Evolutionary conservation across 2,113 vertebrate species (phyloP).

Genomic region (Campylomormyrus numenius): DNA sequence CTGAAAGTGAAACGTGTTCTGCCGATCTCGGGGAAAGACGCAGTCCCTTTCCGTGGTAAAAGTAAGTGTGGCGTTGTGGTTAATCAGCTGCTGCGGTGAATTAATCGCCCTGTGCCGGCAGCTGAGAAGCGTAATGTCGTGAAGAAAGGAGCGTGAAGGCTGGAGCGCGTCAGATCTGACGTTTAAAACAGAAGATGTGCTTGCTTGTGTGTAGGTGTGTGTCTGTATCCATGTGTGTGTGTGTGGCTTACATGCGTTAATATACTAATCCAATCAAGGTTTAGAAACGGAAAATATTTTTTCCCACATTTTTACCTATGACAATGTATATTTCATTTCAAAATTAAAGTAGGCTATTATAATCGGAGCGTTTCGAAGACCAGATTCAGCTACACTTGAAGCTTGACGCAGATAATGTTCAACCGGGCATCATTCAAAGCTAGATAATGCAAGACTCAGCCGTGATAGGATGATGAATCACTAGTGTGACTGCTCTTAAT

Average conservation of each 20-base stretch:
- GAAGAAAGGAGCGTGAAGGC: background rate
- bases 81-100: background rate
- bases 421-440: background rate
- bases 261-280: background rate
- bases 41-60: constrained; percentile 14
- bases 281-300: background rate
- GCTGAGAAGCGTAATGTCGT: background rate
- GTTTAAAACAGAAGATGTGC: constrained; percentile 10
- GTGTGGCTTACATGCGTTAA: background rate
- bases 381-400: background rate
- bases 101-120: constrained; percentile 7
- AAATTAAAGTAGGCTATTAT: background rate
- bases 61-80: constrained; percentile 21
- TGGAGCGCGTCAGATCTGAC: constrained; percentile 22
- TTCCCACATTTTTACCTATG: background rate
- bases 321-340: background rate
- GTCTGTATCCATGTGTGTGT: background rate
- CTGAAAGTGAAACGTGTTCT: constrained; percentile 3
- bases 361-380: background rate
- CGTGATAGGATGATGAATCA: constrained; percentile 20
- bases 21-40: background rate
- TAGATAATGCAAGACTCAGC: background rate
- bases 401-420: background rate
- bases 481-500: constrained; percentile 21
- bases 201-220: background rate